Base-by-base conservation (phyloP, 2,888 invertebrate genomes). In the Pyralis farinalis region DNA sequence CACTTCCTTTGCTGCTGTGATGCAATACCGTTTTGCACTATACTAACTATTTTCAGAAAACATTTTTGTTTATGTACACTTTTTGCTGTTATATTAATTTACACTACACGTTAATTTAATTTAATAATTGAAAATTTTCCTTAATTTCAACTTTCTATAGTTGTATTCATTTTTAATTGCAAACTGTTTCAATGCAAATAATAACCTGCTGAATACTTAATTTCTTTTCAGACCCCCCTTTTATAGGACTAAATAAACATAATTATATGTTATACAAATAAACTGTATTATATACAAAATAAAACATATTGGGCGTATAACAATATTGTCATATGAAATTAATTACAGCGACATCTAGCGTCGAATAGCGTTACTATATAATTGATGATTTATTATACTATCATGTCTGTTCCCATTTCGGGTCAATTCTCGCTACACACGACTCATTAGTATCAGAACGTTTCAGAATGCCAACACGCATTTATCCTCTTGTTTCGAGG, bases 1-100 rank as follows among this genome's bases (percentile, higher is more conserved):
- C 84, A 86, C 80, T 88, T 88, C 88, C 88, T 87, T 68, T 65
- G 82, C 64, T 86, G 83, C 64, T 86, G 83, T 88, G 88, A 88
- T 87, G 88, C 88, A 88, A 87, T 75, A 78, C 64, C 63, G 73
- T 79, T 83, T 78, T 76, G 77, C 77, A 70, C 81, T 83, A 71
- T 63, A 65, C 59, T 67, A 71, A 77, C 76, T 82, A 82, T 85
- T 85, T 83, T 75, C 66, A 86, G 83, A 82, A 72, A 82, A 82
- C 78, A 71, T 71, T 72, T 55, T 52, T n/a, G n/a, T n/a, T n/a
- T n/a, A n/a, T n/a, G n/a, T n/a, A n/a, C n/a, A n/a, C n/a, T n/a
- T n/a, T n/a, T n/a, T n/a, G n/a, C n/a, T n/a, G n/a, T n/a, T n/a
- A n/a, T n/a, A n/a, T n/a, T n/a, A n/a, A n/a, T n/a, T n/a, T n/a